Percentiles rank a stretch among this genome's conserved stretches.
phyloP scores from a whole-genome alignment of 2,888 invertebrate species.

The Camptogramma bilineatum region DNA sequence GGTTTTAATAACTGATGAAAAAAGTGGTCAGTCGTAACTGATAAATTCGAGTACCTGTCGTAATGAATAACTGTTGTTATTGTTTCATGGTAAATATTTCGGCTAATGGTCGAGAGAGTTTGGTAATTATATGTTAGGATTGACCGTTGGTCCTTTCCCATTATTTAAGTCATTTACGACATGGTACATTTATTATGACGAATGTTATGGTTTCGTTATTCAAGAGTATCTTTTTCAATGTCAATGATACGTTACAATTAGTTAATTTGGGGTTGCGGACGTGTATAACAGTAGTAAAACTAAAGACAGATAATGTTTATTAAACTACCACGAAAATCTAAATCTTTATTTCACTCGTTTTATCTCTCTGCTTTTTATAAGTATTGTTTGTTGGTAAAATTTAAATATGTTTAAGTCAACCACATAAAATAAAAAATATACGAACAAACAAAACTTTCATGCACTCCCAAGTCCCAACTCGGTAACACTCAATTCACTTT shows the following conservation, averaged over 20 bases:
- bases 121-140: neutral
- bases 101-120: neutral
- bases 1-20: slow-evolving; percentile 25
- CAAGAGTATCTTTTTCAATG: no score
- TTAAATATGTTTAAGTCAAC: no score
- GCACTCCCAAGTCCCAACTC: slow-evolving; percentile 31
- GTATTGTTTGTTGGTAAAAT: neutral
- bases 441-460: slow-evolving; percentile 1
- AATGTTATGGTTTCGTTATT: no score
- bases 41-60: neutral
- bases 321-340: no score
- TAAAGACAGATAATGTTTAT: no score
- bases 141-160: neutral
- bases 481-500: slow-evolving; percentile 47
- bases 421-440: no score
- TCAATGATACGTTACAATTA: no score
- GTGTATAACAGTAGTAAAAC: no score
- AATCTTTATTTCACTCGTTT: no score
- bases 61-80: slow-evolving; percentile 18
- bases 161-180: neutral
- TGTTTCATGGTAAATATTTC: slow-evolving; percentile 30
- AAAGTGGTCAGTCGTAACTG: slow-evolving; percentile 12
- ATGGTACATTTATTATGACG: no score
- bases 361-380: neutral
- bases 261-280: no score